phyloP scores from a whole-genome alignment of 2,797 vertebrate species.

The Podarcis siculus region DNA sequence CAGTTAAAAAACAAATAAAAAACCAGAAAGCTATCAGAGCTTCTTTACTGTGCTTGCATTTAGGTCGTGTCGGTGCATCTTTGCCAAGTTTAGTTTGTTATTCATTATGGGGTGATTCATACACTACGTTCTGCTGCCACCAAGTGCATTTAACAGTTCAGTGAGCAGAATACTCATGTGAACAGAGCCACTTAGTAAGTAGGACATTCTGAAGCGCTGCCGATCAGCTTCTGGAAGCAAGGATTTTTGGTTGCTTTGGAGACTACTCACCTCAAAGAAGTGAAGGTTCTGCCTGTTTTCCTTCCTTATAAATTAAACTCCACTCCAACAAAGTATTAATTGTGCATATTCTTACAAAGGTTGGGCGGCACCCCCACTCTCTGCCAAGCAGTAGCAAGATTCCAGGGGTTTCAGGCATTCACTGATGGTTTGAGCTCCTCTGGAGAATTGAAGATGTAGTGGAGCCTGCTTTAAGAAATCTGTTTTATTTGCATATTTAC shows the following conservation, averaged over 20 bases:
- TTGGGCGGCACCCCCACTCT: no score
- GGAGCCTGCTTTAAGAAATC: no score
- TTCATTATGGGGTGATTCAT: constrained; percentile 1
- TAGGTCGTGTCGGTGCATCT: neutral
- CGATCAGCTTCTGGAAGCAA: neutral
- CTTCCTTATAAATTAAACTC: no score
- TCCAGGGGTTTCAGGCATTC: no score
- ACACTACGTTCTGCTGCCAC: neutral
- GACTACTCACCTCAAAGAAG: neutral
- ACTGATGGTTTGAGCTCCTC: no score
- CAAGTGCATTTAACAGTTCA: constrained; percentile 9
- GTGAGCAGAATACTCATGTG: neutral
- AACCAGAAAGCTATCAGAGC: neutral
- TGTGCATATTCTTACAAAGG: neutral
- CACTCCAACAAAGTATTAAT: neutral
- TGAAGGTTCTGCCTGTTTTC: neutral
- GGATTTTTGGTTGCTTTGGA: neutral
- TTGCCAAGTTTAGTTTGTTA: constrained; percentile 39
- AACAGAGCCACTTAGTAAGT: neutral
- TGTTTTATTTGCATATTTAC: no score
- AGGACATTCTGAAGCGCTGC: neutral
- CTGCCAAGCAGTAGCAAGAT: no score
- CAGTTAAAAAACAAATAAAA: neutral
- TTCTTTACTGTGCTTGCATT: constrained; percentile 34
- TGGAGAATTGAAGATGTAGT: no score